These are phyloP conservation scores for Coturnix japonica DNA, from an alignment of 2,113 vertebrate species.

Conservation along the genomic window DNA sequence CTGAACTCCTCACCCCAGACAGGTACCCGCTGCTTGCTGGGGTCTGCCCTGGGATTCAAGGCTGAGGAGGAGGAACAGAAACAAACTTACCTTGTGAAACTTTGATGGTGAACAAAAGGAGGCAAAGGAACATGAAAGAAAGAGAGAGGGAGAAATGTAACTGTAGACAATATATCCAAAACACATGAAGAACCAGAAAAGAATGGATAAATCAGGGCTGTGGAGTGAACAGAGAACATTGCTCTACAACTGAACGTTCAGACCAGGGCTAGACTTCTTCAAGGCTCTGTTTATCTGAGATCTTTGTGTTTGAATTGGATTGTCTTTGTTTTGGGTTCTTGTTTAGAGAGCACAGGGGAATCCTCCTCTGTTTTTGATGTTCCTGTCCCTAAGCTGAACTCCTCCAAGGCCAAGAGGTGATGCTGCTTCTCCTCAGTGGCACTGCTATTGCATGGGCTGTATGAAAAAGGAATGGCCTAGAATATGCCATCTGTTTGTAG, in stretches of 20 bases:
- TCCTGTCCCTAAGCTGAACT: accelerated
- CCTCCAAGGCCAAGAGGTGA: neutral
- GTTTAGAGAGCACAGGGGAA: neutral
- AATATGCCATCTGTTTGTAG: accelerated
- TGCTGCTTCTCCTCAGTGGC: accelerated
- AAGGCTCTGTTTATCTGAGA: neutral
- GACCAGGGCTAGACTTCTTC: neutral
- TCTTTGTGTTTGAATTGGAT: neutral
- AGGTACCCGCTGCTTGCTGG: accelerated
- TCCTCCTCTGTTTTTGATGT: neutral
- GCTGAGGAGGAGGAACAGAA: slow-evolving; percentile 34
- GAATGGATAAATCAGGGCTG: slow-evolving; percentile 6
- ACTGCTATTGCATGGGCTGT: neutral
- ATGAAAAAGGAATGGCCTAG: neutral
- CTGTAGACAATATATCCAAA: slow-evolving; percentile 20
- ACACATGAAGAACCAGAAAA: slow-evolving; percentile 18
- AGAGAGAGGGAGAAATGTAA: slow-evolving; percentile 66
- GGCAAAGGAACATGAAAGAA: slow-evolving; percentile 69
- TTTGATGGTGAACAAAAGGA: slow-evolving; percentile 69
- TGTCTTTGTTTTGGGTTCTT: neutral
- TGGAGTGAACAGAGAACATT: slow-evolving; percentile 29
- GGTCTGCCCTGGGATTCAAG: neutral
- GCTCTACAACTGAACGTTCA: neutral
- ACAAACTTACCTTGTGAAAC: slow-evolving; percentile 87
- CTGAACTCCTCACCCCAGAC: accelerated